Evolutionary conservation across 2,113 vertebrate genomes (phyloP), one percentile per base, ranked within the genome.

Genomic region (Camelus bactrianus): DNA sequence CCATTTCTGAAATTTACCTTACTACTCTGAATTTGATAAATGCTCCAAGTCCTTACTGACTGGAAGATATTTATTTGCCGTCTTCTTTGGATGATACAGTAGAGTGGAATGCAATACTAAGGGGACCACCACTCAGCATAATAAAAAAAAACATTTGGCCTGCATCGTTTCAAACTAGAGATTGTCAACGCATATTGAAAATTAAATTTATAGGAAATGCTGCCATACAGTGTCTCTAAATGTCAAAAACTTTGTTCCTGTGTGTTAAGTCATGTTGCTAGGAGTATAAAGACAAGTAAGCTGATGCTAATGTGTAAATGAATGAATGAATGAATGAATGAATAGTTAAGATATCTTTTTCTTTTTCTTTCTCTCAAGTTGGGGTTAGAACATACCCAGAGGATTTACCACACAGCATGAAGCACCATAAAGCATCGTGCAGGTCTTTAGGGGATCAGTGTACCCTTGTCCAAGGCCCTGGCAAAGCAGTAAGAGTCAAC

Each of bases 1-100:
- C n/a, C 30, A 89, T 82, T 94, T 38, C 46, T 97, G 85, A 94
- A 96, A 96, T 97, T 96, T 97, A 83, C 50, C 22, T 95, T 94
- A 46, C 35, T 81, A 85, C 91, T 79, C 76, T 92, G 19, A 14
- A 46, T 91, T 97, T 97, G 72, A 60, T 77, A 85, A 96, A 62
- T 4, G 38, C 52, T 48, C 42, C 17, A 76, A 65, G 7, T 86
- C 88, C 92, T 86, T 60, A 69, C n/a, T 94, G 93, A 91, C 82
- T 85, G 22, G 69, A 26, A 64, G 72, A 86, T 85, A 96, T 96
- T 96, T 98, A 26, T 56, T 94, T 46, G 28, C 28, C 54, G 65
- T 95, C 81, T n/a, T 67, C 32, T 89, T 88, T 73, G 24, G 80
- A 69, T 93, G 75, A 92, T 46, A 97, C 67, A 80, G 86, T n/a